Evolutionary conservation across 2,888 invertebrate species (phyloP), one percentile per base, ranked within the genome.

Genomic region (Poecilobothrus nobilitatus): DNA sequence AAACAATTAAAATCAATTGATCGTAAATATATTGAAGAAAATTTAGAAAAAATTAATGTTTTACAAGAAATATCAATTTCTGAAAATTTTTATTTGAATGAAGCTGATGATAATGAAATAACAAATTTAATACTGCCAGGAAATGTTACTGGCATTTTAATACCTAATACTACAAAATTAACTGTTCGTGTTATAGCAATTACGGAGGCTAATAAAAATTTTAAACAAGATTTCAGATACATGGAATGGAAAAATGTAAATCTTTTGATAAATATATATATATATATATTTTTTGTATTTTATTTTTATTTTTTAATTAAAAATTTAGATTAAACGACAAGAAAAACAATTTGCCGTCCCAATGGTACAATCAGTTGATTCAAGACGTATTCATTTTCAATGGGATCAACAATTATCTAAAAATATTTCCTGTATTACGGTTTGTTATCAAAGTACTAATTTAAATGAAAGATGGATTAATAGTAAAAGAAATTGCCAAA

Each of bases 161-260:
- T 82, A 66, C 77, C 77, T 66, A 78, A 80, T 65, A 78, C 78
- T 37, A 74, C 72, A 7, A 76, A 78, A 53, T 75, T 81, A 12
- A 78, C 78, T 71, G 75, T 81, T 71, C 76, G 82, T 8, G 78
- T 81, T 37, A 74, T 82, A 8, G 76, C 80, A 63, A 77, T 81
- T 7, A 80, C 81, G 27, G 72, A 75, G 34, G 80, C 80, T 69
- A 80, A 79, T 71, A 79, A 81, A 72, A 72, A 76, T 65, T 72
- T 82, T 10, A 74, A 75, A 2, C 81, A 80, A 73, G 79, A 82
- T 73, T 78, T 79, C 74, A 78, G 77, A 71, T 80, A 79, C 72
- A 78, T 82, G 15, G 79, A 81, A 72, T 82, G 82, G 82, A 81
- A 81, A 74, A 79, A 75, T 75, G 81, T 82, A 75, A 77, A 75